phyloP scores from a whole-genome alignment of 2,113 vertebrate species.

The Pomatorhinus ruficollis region DNA sequence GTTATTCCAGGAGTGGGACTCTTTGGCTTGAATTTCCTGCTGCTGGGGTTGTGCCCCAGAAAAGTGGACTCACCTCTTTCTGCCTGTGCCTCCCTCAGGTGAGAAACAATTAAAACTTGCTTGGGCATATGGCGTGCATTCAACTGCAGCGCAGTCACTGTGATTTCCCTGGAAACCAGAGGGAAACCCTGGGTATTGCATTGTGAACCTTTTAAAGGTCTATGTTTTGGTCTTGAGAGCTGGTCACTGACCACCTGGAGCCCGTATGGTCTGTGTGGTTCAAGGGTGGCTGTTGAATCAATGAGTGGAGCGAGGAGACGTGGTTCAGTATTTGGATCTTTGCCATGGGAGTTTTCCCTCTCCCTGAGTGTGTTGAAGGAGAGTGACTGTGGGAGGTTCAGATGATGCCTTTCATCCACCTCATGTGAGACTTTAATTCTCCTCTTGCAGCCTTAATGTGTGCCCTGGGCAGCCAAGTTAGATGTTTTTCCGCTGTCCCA shows the following conservation, averaged over 20 bases:
- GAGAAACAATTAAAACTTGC: neutral
- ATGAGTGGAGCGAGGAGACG: rapidly evolving
- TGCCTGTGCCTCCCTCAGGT: neutral
- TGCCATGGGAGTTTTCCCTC: neutral
- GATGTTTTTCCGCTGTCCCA: neutral
- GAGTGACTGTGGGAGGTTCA: neutral
- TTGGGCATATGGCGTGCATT: neutral
- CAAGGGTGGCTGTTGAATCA: rapidly evolving
- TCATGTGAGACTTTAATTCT: neutral
- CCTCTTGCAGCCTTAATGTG: neutral
- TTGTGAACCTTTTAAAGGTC: neutral
- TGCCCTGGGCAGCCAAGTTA: neutral
- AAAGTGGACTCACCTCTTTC: neutral
- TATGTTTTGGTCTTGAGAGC: neutral
- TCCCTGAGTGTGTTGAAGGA: neutral
- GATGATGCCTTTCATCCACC: neutral
- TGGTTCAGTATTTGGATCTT: rapidly evolving
- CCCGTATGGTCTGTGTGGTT: rapidly evolving
- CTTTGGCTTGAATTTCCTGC: neutral
- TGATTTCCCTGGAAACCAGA: neutral
- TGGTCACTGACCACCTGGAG: neutral
- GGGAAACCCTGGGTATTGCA: neutral
- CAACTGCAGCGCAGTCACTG: rapidly evolving
- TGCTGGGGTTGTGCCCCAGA: neutral
- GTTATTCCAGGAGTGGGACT: neutral